Percentiles rank a stretch among this genome's conserved stretches.
phyloP scores from a whole-genome alignment of 2,113 vertebrate species.

The Corythornis cristatus region DNA sequence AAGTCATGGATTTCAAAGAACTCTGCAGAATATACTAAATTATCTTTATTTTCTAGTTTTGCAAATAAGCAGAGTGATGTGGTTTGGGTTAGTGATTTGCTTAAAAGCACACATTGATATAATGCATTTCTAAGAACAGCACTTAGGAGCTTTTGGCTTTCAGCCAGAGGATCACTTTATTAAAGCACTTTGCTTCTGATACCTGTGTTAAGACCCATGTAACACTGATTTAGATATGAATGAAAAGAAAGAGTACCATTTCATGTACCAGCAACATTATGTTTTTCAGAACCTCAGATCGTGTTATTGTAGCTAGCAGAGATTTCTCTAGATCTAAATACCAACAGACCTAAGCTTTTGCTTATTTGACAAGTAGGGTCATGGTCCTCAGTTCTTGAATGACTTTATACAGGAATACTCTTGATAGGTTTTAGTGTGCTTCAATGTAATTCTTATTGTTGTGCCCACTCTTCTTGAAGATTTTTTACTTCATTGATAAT shows the following conservation, averaged over 20 bases:
- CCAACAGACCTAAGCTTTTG: neutral
- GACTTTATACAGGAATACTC: neutral
- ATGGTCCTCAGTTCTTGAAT: neutral
- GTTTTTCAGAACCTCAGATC: neutral
- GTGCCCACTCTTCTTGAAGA: neutral
- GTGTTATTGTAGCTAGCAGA: neutral
- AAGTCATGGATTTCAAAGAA: neutral
- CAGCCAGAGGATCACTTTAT: constrained; percentile 8
- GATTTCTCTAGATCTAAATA: neutral
- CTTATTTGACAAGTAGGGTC: neutral
- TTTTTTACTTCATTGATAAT: constrained; percentile 11
- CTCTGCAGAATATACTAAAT: neutral
- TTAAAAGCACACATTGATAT: neutral
- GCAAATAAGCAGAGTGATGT: neutral
- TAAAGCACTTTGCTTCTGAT: neutral
- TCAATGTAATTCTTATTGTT: neutral
- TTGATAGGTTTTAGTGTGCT: neutral
- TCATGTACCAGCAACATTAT: neutral
- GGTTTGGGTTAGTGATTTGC: neutral
- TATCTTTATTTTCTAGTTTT: neutral
- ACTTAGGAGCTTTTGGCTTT: neutral
- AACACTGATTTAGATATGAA: neutral
- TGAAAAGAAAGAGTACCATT: neutral
- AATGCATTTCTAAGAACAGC: neutral
- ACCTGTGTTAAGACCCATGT: neutral